Conservation (phyloP, 2,797 vertebrate genomes). For the Anas capensis region DNA sequence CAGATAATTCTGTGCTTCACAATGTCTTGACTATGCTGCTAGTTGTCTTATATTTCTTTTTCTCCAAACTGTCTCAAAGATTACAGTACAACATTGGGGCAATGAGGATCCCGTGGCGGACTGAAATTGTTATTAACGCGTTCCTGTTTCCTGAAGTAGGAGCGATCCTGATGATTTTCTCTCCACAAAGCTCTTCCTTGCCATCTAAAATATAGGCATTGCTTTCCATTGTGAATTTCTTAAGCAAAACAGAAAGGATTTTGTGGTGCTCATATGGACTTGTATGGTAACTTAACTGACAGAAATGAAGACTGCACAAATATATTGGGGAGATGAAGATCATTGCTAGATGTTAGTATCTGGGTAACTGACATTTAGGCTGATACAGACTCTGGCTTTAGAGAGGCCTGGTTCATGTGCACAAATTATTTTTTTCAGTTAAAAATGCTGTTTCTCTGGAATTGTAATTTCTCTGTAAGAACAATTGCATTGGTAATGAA, state of each 20-base stretch:
- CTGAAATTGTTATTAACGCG: background rate
- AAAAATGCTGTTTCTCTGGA: background rate
- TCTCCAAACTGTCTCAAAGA: background rate
- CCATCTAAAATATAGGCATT: rapidly evolving
- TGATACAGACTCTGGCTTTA: background rate
- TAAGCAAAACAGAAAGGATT: background rate
- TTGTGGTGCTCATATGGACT: background rate
- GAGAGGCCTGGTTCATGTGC: background rate
- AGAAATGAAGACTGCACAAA: background rate
- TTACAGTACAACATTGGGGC: no score
- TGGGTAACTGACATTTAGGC: background rate
- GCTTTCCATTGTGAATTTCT: background rate
- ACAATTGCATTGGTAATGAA: background rate
- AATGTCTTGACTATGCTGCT: rapidly evolving
- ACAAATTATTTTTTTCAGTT: background rate
- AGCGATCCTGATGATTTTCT: background rate
- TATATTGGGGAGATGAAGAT: background rate
- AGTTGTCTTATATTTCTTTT: rapidly evolving
- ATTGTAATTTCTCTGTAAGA: background rate
- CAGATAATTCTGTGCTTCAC: rapidly evolving
- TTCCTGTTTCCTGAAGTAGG: background rate
- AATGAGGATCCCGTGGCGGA: background rate
- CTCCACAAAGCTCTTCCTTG: background rate
- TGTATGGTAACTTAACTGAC: background rate
- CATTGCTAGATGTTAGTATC: background rate